Conservation (phyloP, 2,113 vertebrate genomes). For the Chionis minor region DNA sequence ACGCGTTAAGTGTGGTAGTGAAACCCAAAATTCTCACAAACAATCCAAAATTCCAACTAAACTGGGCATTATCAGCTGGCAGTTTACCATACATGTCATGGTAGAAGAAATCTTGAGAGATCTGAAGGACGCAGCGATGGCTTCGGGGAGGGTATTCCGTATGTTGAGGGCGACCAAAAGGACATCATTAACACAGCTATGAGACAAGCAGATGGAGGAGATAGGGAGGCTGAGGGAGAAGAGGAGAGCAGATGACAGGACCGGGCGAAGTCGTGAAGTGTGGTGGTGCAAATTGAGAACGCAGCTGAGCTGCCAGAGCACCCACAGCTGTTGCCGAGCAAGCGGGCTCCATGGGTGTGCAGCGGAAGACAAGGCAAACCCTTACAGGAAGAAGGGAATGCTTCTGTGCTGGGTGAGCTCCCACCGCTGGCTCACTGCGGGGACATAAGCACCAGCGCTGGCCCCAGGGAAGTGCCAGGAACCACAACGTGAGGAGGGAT, state of each 20-base stretch:
- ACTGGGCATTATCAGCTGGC: not conserved
- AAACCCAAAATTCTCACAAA: not conserved
- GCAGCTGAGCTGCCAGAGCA: not conserved
- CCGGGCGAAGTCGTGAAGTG: not conserved
- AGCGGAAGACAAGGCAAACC: not conserved
- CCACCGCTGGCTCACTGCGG: not conserved
- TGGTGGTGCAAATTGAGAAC: not conserved
- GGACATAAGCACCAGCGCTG: not conserved
- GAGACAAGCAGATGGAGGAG: constrained; percentile 15
- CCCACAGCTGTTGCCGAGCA: not conserved
- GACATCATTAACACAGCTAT: not conserved
- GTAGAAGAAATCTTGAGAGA: constrained; percentile 19
- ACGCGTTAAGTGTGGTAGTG: not conserved
- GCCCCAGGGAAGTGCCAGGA: not conserved
- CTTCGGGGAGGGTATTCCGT: not conserved
- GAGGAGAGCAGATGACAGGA: not conserved
- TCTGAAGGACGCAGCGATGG: not conserved
- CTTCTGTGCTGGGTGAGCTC: not conserved
- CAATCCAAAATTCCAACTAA: not conserved
- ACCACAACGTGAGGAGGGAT: not conserved
- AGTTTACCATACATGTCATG: not conserved
- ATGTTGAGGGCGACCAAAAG: constrained; percentile 11
- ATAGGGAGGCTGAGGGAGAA: not conserved
- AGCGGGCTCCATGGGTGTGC: not conserved
- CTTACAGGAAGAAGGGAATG: not conserved